Conservation (phyloP, 1,140 invertebrate species). For the Microplitis mediator region DNA sequence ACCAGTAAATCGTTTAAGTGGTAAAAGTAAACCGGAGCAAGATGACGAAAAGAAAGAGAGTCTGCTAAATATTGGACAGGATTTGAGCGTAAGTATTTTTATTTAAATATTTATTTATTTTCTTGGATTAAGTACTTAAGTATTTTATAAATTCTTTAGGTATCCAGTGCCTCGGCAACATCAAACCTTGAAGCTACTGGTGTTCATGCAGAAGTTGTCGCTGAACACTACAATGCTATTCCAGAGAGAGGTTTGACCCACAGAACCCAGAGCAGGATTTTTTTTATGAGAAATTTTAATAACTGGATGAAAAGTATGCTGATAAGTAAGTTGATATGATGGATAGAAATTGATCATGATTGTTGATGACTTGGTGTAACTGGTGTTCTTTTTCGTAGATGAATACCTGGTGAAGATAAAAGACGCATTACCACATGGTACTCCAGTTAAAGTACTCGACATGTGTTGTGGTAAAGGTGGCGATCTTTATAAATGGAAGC, state of each 20-base stretch:
- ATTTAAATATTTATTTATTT: no score
- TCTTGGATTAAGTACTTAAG: no score
- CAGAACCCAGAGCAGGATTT: conserved; percentile 86
- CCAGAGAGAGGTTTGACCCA: conserved; percentile 80
- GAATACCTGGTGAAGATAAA: conserved; percentile 72
- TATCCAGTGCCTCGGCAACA: background rate
- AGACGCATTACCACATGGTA: conserved; percentile 66
- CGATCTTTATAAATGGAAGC: conserved; percentile 94
- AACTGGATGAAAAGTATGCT: conserved; percentile 98
- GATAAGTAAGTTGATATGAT: conserved; percentile 68
- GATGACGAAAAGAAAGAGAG: no score
- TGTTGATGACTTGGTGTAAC: background rate
- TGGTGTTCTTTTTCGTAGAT: conserved; percentile 49
- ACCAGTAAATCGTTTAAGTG: no score
- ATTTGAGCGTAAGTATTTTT: no score
- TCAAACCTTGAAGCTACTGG: background rate
- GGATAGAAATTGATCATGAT: background rate
- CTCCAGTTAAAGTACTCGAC: conserved; percentile 70
- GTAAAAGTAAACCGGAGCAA: no score
- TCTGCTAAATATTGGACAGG: no score
- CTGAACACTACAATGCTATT: conserved; percentile 84
- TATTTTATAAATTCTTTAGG: background rate
- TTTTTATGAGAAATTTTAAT: conserved; percentile 95
- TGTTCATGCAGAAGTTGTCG: conserved; percentile 70
- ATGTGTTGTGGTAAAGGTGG: conserved; percentile 95